Base-by-base conservation (phyloP, 2,113 vertebrate species). In the Myiagra hebetior region DNA sequence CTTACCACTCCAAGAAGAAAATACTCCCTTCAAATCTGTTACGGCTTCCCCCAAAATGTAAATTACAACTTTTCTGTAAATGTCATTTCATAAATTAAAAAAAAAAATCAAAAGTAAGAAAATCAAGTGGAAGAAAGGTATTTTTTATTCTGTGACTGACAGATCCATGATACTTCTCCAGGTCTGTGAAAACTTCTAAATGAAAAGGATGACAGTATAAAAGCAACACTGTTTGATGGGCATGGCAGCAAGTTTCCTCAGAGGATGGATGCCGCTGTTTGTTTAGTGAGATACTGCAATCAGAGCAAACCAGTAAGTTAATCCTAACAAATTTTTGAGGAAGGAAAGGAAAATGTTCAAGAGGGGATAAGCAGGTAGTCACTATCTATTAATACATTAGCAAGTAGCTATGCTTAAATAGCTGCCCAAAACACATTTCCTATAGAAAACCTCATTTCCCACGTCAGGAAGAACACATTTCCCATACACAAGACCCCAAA, bases 1-100 rank as follows among this genome's bases (percentile, higher is more conserved):
- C 68, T 87, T 78, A 88, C 55, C 60, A 87, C 47, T 86, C 72
- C 94, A 85, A 92, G 76, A 95, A 95, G 72, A 85, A 78, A 92
- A 93, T 57, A 67, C 15, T 77, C 53, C 77, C 88, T 95, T 85
- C 75, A 80, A 75, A 69, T 62, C 30, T 91, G 4, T 59, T 87
- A 64, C 22, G 44, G 26, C 73, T 91, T 68, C 11, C 59, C 27
- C 37, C 37, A 50, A 84, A 82, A 95, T 1, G 4, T 53, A 91
- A 75, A 19, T 30, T 44, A 52, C 23, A 74, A 12, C 12, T 75
- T 64, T 87, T 53, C 55, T 69, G 4, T 26, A 82, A 13, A 81
- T 49, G 22, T 23, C 46, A 78, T 60, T 89, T 82, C 2, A 0
- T 24, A 68, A 60, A 60, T 81, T 4, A 53, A 75, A 91, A 9